Evolutionary conservation across 1,140 invertebrate species (phyloP).

Genomic region (Drosophila watanabei): DNA sequence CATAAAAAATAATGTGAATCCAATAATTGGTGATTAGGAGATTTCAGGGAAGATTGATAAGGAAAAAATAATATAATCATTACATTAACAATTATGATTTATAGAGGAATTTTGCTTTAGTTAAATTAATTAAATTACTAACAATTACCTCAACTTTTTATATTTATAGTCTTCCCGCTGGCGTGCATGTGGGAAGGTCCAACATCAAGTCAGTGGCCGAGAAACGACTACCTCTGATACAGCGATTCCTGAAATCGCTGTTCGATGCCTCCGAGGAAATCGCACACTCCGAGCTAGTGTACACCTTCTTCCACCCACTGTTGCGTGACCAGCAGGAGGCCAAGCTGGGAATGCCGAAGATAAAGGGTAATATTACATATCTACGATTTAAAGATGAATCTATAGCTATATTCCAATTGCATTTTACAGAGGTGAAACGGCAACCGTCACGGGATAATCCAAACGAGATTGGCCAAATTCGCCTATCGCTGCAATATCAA

Average conservation of each 20-base stretch:
- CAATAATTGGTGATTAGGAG: constrained; percentile 14
- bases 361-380: constrained; percentile 80
- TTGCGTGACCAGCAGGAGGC: constrained; percentile 95
- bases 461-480: constrained; percentile 89
- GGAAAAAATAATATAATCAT: too few species aligned
- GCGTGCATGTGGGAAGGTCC: constrained; percentile 94
- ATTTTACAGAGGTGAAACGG: constrained; percentile 66
- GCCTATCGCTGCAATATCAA: constrained; percentile 93
- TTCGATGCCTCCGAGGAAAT: constrained; percentile 97
- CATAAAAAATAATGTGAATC: constrained; percentile 20
- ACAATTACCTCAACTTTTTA: neutral
- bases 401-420: neutral
- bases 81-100: too few species aligned
- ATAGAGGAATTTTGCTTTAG: neutral
- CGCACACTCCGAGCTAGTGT: constrained; percentile 97
- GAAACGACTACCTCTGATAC: constrained; percentile 93
- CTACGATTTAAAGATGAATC: neutral
- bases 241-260: constrained; percentile 94
- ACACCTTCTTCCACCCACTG: constrained; percentile 99
- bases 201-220: constrained; percentile 98
- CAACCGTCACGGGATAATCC: constrained; percentile 73
- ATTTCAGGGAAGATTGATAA: neutral
- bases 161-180: constrained; percentile 89
- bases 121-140: neutral
- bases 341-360: constrained; percentile 86